Evolutionary conservation across 2,888 invertebrate genomes (phyloP).

Genomic region (Habrosyne pyritoides): DNA sequence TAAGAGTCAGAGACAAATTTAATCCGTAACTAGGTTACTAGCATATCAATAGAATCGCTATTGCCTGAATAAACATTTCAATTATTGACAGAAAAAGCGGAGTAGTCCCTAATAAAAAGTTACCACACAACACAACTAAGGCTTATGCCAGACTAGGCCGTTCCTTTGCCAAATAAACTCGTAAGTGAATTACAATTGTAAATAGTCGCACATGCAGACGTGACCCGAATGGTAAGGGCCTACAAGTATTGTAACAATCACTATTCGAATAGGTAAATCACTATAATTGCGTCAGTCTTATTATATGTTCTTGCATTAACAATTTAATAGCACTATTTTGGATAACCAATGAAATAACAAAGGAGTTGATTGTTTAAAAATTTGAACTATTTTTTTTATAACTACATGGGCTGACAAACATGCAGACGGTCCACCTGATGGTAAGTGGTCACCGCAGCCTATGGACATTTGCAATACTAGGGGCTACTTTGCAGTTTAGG

Average conservation of each 20-base stretch:
- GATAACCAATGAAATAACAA: no score
- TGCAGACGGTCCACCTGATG: no score
- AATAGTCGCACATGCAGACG: slow-evolving; percentile 23
- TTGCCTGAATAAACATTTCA: background rate
- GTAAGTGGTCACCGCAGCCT: no score
- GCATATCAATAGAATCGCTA: no score
- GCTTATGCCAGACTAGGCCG: slow-evolving; percentile 12
- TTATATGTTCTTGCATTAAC: no score
- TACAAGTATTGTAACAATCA: background rate
- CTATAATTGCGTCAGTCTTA: background rate
- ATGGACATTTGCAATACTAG: no score
- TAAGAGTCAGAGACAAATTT: no score
- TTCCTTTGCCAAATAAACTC: slow-evolving; percentile 26
- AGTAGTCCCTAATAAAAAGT: background rate
- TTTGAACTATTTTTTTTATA: no score
- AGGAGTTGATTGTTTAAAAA: no score
- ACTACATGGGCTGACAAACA: no score
- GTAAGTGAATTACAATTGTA: slow-evolving; percentile 31
- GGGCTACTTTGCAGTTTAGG: no score
- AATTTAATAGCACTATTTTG: background rate
- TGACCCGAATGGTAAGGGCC: slow-evolving; percentile 21
- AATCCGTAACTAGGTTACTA: no score
- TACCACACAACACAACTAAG: slow-evolving; percentile 2
- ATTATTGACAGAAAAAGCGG: background rate
- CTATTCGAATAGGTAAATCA: background rate